A percentile compares a stretch with the other conserved stretches of the same genome.
Conservation (phyloP, 2,113 vertebrate genomes). For the Protobothrops flavoviridis region DNA sequence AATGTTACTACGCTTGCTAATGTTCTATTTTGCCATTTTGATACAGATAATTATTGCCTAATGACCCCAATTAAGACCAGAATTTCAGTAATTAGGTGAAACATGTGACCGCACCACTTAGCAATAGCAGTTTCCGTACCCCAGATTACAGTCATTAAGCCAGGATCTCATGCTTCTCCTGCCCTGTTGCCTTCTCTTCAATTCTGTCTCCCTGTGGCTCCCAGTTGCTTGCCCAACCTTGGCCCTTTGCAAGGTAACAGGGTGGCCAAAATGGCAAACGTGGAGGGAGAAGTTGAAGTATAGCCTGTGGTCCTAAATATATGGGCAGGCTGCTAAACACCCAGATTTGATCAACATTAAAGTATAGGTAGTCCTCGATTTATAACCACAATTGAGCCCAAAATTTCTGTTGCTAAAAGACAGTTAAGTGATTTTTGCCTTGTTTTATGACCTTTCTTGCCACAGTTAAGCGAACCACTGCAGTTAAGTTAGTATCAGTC, state of each 20-base stretch:
- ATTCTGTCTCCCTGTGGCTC: background rate
- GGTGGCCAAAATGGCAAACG: background rate
- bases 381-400: too few relatives aligned
- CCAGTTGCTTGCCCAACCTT: background rate
- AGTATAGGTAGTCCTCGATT: too few relatives aligned
- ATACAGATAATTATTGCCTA: background rate
- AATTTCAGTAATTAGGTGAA: background rate
- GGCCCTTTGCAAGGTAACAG: background rate
- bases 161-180: background rate
- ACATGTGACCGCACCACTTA: background rate
- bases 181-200: background rate
- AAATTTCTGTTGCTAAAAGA: too few relatives aligned
- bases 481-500: background rate
- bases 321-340: background rate
- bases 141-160: background rate
- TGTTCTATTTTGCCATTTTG: background rate
- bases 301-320: background rate
- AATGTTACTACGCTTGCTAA: background rate
- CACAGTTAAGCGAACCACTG: too few relatives aligned
- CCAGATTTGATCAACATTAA: too few relatives aligned
- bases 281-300: background rate
- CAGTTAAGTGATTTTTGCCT: background rate
- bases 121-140: background rate
- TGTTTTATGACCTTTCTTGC: too few relatives aligned
- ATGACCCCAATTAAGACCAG: background rate